Conservation (phyloP, 2,797 vertebrate genomes). For the Coilia nasus region DNA sequence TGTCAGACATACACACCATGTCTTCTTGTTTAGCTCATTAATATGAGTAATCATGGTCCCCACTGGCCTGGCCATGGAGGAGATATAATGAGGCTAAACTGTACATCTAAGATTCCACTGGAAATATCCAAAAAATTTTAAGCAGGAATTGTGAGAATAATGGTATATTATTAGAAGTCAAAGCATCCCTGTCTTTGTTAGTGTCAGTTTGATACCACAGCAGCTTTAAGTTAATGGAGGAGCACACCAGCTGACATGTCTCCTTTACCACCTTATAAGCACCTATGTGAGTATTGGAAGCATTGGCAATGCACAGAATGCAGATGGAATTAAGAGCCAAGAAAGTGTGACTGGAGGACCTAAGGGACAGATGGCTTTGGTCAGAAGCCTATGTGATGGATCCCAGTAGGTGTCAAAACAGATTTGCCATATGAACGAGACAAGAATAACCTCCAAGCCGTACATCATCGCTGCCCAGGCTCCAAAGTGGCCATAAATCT, state of each 20-base stretch:
- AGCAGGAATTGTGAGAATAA: not conserved
- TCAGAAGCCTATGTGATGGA: conserved; percentile 18
- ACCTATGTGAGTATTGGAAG: not conserved
- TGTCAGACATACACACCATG: not conserved
- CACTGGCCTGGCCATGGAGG: not conserved
- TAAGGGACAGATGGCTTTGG: not conserved
- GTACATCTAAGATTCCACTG: not conserved
- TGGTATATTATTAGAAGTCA: not conserved
- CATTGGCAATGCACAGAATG: not conserved
- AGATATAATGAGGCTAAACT: not conserved
- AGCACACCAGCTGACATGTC: not conserved
- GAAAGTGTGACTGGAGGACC: not conserved
- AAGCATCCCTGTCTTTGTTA: not conserved
- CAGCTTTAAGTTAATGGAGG: not conserved
- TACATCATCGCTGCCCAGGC: conserved; percentile 63
- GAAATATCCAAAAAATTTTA: not conserved
- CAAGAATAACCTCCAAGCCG: conserved; percentile 73
- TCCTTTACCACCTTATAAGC: not conserved
- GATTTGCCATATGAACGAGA: conserved; percentile 71
- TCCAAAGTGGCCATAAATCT: conserved; percentile 51
- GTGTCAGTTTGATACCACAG: not conserved
- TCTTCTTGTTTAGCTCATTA: not conserved
- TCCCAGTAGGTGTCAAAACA: conserved; percentile 52
- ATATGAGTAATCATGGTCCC: not conserved
- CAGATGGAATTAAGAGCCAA: not conserved